These are phyloP conservation scores for Eutolmus rufibarbis DNA, from an alignment of 2,888 invertebrate species.

Conservation along the genomic window DNA sequence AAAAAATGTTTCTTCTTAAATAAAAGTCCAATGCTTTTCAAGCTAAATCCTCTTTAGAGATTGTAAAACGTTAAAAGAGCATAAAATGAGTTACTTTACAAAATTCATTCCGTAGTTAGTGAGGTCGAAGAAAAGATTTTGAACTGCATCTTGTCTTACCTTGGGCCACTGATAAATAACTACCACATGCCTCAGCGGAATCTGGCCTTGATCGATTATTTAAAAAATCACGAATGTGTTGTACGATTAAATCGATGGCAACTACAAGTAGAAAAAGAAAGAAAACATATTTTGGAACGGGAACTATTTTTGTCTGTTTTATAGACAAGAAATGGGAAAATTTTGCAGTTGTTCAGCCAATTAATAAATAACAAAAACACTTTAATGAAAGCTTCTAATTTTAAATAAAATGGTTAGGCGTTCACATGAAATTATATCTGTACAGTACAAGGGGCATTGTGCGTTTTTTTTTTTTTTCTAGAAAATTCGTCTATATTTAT, in stretches of 20 bases:
- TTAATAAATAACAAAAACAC: slow-evolving; percentile 7
- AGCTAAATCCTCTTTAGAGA: background rate
- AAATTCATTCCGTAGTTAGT: slow-evolving; percentile 39
- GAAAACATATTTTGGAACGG: slow-evolving; percentile 16
- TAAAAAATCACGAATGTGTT: slow-evolving; percentile 93
- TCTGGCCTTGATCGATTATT: slow-evolving; percentile 59
- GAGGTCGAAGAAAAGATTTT: slow-evolving; percentile 46
- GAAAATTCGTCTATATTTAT: background rate
- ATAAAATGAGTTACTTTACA: background rate
- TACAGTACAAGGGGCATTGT: background rate
- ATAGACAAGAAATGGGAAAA: background rate
- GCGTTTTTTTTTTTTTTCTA: background rate
- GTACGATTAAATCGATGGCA: slow-evolving; percentile 96
- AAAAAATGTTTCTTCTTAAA: background rate
- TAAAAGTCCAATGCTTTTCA: background rate
- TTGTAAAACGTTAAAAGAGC: background rate
- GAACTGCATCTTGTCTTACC: slow-evolving; percentile 39
- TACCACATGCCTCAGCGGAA: background rate
- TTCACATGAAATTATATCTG: background rate
- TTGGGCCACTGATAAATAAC: background rate
- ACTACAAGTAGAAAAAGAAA: slow-evolving; percentile 69
- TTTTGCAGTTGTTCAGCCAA: slow-evolving; percentile 3
- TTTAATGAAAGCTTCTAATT: background rate
- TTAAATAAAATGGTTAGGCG: background rate
- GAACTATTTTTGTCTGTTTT: background rate